Evolutionary conservation across 2,888 invertebrate species (phyloP).

Genomic region (Azorinus chamasolen): DNA sequence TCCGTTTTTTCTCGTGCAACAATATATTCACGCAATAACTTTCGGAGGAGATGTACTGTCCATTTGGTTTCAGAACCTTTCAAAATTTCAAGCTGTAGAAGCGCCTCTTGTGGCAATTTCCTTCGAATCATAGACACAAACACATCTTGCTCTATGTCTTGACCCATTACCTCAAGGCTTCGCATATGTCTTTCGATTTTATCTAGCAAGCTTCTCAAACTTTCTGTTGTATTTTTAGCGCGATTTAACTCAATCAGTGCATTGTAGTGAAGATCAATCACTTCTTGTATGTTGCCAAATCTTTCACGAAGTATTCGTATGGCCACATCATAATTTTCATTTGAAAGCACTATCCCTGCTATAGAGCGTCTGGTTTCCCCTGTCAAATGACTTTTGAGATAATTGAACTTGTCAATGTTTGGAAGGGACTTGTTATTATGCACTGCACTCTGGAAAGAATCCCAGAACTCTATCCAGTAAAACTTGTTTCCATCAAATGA

Average conservation of each 20-base stretch:
- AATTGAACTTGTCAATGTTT: constrained; percentile 49
- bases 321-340: constrained; percentile 40
- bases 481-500: constrained; percentile 25
- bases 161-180: constrained; percentile 23
- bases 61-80: constrained; percentile 26
- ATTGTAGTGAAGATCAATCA: constrained; percentile 36
- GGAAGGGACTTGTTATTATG: constrained; percentile 28
- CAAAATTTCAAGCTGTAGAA: constrained; percentile 24
- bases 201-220: constrained; percentile 26
- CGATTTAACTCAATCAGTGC: constrained; percentile 27
- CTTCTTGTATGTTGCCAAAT: constrained; percentile 37
- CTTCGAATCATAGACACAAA: too few species aligned
- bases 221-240: constrained; percentile 19
- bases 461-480: constrained; percentile 34
- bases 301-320: constrained; percentile 30
- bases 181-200: constrained; percentile 27
- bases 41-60: constrained; percentile 23
- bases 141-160: too few species aligned
- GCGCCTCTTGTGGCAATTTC: constrained; percentile 21
- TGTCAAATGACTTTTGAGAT: constrained; percentile 30
- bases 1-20: constrained; percentile 22
- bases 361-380: constrained; percentile 23
- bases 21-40: too few species aligned
- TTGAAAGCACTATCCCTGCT: constrained; percentile 23
- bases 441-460: constrained; percentile 36